Conservation (phyloP, 2,888 invertebrate species). For the Odontomyia ornata region DNA sequence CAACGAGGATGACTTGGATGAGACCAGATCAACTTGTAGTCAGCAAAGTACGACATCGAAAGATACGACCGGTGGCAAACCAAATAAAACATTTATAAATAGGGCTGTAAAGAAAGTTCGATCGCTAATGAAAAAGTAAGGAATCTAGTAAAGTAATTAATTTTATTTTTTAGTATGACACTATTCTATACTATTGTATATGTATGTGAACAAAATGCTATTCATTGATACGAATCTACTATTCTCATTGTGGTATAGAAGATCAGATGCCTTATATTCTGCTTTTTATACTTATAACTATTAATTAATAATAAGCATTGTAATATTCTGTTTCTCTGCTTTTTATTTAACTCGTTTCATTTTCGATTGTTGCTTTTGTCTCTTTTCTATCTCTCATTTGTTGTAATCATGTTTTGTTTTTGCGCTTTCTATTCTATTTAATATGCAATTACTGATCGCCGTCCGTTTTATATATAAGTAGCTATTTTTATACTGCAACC, state of each 20-base stretch:
- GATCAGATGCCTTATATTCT: slow-evolving; percentile 28
- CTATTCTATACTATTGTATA: slow-evolving; percentile 20
- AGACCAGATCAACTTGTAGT: slow-evolving; percentile 55
- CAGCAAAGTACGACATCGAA: slow-evolving; percentile 52
- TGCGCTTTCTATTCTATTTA: slow-evolving; percentile 1
- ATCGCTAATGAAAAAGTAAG: slow-evolving; percentile 72
- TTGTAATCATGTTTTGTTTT: slow-evolving; percentile 19
- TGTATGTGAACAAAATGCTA: slow-evolving; percentile 39
- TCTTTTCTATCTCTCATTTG: not conserved
- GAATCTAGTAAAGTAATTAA: slow-evolving; percentile 31
- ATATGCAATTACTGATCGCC: slow-evolving; percentile 22
- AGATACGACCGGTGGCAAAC: slow-evolving; percentile 68
- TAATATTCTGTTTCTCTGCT: slow-evolving; percentile 34
- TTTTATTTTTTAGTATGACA: slow-evolving; percentile 7
- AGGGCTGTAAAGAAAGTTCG: slow-evolving; percentile 84
- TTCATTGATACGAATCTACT: slow-evolving; percentile 24
- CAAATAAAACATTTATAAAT: slow-evolving; percentile 85
- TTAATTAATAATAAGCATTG: slow-evolving; percentile 29
- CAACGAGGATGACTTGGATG: slow-evolving; percentile 62
- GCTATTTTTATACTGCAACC: slow-evolving; percentile 31
- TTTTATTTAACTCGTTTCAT: slow-evolving; percentile 34
- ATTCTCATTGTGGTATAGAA: slow-evolving; percentile 37
- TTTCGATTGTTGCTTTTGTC: not conserved
- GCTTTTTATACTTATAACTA: slow-evolving; percentile 41
- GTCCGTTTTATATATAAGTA: slow-evolving; percentile 38